Conservation (phyloP, 1,140 invertebrate species). For the Gerris buenoi region DNA sequence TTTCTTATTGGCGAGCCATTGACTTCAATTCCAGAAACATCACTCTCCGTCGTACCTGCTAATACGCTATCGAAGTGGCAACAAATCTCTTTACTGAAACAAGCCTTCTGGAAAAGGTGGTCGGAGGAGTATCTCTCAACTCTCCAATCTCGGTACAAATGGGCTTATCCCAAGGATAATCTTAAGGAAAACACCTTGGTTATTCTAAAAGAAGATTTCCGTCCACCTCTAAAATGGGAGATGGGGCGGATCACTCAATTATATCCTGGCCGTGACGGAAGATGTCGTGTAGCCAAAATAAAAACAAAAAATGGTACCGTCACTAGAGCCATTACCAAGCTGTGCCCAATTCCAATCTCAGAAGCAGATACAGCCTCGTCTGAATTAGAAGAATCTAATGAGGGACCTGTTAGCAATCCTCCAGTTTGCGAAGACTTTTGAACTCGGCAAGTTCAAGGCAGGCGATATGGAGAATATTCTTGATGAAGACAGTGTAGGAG, state of each 20-base stretch:
- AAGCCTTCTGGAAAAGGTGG: conserved; percentile 28
- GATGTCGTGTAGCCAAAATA: neutral
- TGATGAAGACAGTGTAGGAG: no score
- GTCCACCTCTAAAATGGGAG: conserved; percentile 26
- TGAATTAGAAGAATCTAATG: neutral
- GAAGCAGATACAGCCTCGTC: neutral
- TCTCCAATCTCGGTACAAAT: conserved; percentile 24
- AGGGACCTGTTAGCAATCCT: neutral
- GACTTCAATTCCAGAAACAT: conserved; percentile 23
- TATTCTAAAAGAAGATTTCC: conserved; percentile 26
- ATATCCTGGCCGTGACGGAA: neutral
- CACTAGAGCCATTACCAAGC: neutral
- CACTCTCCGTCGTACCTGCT: conserved; percentile 1
- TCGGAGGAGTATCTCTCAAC: conserved; percentile 23
- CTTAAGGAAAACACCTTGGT: conserved; percentile 24
- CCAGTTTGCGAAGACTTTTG: neutral
- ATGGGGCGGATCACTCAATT: conserved; percentile 21
- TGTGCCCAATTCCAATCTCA: neutral
- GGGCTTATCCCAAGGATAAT: conserved; percentile 15
- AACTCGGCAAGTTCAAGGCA: conserved; percentile 4
- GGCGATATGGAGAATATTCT: neutral
- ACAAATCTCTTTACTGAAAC: conserved; percentile 15
- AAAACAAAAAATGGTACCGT: neutral
- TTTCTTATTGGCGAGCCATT: conserved; percentile 25
- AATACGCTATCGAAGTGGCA: conserved; percentile 21